These are phyloP conservation scores for Zootermopsis nevadensis DNA, from an alignment of 2,888 invertebrate genomes.

Conservation along the genomic window DNA sequence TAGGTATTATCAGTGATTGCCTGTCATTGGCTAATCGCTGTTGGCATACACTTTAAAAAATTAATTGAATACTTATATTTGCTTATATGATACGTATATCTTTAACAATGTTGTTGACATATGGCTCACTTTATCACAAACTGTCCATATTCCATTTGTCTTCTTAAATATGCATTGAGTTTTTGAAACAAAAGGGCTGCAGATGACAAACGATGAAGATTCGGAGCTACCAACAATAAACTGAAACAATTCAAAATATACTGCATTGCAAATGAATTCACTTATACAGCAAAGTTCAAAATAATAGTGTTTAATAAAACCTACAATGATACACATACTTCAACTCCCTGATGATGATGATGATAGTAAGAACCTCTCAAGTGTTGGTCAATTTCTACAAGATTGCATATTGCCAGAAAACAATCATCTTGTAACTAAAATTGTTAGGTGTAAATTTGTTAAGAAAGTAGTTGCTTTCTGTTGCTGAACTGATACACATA, in stretches of 20 bases:
- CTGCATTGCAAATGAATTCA: neutral
- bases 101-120: neutral
- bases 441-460: too few relatives aligned
- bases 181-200: conserved; percentile 69
- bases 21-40: neutral
- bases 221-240: conserved; percentile 70
- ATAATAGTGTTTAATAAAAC: too few relatives aligned
- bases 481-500: too few relatives aligned
- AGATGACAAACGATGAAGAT: conserved; percentile 66
- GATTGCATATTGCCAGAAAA: too few relatives aligned
- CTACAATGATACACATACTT: too few relatives aligned
- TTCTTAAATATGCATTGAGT: conserved; percentile 67
- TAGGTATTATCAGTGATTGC: neutral
- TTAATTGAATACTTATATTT: neutral
- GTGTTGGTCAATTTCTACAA: too few relatives aligned
- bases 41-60: neutral
- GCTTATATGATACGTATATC: too few relatives aligned
- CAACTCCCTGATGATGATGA: too few relatives aligned
- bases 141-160: conserved; percentile 8
- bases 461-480: too few relatives aligned
- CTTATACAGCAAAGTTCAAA: too few relatives aligned
- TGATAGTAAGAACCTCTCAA: too few relatives aligned
- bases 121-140: conserved; percentile 14
- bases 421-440: too few relatives aligned
- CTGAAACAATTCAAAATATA: conserved; percentile 58